A percentile compares a stretch with the other conserved stretches of the same genome.
Evolutionary conservation across 37 sponge, comb jelly and placozoan genomes (phyloP).

Genomic region (Axinella damicornis): DNA sequence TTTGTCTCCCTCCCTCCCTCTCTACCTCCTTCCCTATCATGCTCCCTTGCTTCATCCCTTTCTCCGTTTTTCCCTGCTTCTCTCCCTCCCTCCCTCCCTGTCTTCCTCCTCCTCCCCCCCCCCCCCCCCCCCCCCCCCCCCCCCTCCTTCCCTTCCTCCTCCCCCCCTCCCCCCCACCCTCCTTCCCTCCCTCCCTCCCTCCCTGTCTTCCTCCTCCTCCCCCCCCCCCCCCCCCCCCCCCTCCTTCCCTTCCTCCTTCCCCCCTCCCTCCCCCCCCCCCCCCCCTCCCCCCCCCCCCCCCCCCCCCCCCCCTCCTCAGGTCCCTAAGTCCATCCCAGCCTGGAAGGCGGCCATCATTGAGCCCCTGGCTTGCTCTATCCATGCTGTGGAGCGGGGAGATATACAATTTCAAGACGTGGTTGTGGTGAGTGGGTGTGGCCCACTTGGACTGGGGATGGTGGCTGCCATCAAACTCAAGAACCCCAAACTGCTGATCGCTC

Average conservation of each 20-base stretch:
- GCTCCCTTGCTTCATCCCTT: background rate
- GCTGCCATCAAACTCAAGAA: conserved; percentile 73
- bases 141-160: too few species aligned
- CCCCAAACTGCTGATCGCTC: conserved; percentile 60
- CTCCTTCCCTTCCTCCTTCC: background rate
- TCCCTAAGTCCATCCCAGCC: too few species aligned
- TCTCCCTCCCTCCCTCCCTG: too few species aligned
- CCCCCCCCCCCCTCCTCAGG: conserved; percentile 33
- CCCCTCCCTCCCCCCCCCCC: background rate
- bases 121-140: too few species aligned
- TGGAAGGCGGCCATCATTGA: conserved; percentile 80
- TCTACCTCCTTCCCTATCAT: too few species aligned
- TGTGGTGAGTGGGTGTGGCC: conserved; percentile 80
- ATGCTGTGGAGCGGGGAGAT: conserved; percentile 73
- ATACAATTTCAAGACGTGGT: conserved; percentile 68
- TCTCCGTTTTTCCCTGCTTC: background rate
- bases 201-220: too few species aligned
- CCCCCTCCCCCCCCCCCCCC: background rate
- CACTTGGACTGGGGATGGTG: conserved; percentile 84
- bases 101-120: too few species aligned
- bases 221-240: too few species aligned
- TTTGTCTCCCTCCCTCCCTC: too few species aligned
- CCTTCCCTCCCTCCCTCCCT: too few species aligned
- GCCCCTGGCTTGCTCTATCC: conserved; percentile 74
- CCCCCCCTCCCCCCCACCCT: too few species aligned